Evolutionary conservation across 1,140 invertebrate genomes (phyloP).

Genomic region (Zaprionus taronus): DNA sequence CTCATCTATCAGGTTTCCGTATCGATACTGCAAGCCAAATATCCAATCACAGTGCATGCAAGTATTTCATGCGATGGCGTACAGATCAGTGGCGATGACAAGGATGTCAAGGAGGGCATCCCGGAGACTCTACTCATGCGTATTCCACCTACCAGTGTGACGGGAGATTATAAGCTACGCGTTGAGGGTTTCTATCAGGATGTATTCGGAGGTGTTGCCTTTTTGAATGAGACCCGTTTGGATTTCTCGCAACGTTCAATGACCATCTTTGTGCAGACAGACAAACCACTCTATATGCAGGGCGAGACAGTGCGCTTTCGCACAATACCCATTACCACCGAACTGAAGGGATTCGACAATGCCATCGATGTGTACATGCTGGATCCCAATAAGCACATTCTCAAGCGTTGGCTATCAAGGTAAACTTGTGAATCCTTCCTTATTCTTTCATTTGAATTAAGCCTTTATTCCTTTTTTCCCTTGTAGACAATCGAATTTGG

Average conservation of each 20-base stretch:
- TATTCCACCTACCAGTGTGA: constrained; percentile 92
- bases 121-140: constrained; percentile 93
- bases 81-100: constrained; percentile 91
- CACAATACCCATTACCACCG: constrained; percentile 94
- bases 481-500: constrained; percentile 90
- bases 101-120: constrained; percentile 91
- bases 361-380: constrained; percentile 95
- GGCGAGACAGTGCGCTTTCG: constrained; percentile 95
- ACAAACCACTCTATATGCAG: constrained; percentile 98
- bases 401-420: constrained; percentile 94
- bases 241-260: constrained; percentile 94
- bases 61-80: constrained; percentile 95
- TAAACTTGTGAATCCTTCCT: constrained; percentile 18
- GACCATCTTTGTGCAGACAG: constrained; percentile 97
- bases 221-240: constrained; percentile 92
- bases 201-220: constrained; percentile 92
- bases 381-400: constrained; percentile 93
- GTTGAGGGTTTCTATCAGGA: constrained; percentile 95
- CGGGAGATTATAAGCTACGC: constrained; percentile 93
- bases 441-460: neutral
- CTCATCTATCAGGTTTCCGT: constrained; percentile 94
- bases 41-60: constrained; percentile 91
- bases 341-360: constrained; percentile 93
- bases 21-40: constrained; percentile 89
- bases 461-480: neutral